Base-by-base conservation (phyloP, 2,797 vertebrate genomes). In the Astyanax mexicanus region DNA sequence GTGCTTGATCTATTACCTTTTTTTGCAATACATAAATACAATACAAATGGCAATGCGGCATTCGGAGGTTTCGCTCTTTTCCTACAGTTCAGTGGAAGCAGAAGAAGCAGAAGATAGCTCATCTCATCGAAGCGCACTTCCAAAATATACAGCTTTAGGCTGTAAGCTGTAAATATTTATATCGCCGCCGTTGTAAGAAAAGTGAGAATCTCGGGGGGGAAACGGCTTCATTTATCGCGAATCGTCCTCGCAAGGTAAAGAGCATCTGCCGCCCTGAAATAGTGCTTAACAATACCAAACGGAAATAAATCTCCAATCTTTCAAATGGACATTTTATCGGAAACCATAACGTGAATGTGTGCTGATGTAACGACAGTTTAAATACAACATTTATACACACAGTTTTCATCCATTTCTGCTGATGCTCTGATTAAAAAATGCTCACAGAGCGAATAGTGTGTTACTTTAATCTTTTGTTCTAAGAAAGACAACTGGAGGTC, bases 1-100 rank as follows among this genome's bases (percentile, higher is more conserved):
- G 91, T 92, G 91, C 91, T 93, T 93, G 92, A 93, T 93, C 92
- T 93, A 93, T 93, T 93, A 93, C 92, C 91, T 93, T 93, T 86
- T 92, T 87, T 86, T 86, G 88, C 92, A 89, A 91, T 92, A 92
- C 92, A 93, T 93, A 93, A 93, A 93, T 93, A 93, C 92, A 92
- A 93, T 92, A 91, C 90, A 91, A 92, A 92, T 90, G 91, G 92
- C 89, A 92, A 84, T 84, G 89, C 88, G 66, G 79, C 82, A 81
- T 77, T 75, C 68, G 70, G 37, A 90, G 86, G 88, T 77, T 73
- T 72, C 69, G 38, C 45, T 67, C 38, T 76, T 72, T 77, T 72
- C 77, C 72, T 69, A 71, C 75, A 68, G 74, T 81, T 77, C 75
- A 68, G 35, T 35, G 54, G 40, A 78, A 77, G 72, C 32, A 54